Percentiles rank a stretch among this genome's conserved stretches.
Conservation (phyloP, 2,888 invertebrate genomes). For the Microplitis manilae region DNA sequence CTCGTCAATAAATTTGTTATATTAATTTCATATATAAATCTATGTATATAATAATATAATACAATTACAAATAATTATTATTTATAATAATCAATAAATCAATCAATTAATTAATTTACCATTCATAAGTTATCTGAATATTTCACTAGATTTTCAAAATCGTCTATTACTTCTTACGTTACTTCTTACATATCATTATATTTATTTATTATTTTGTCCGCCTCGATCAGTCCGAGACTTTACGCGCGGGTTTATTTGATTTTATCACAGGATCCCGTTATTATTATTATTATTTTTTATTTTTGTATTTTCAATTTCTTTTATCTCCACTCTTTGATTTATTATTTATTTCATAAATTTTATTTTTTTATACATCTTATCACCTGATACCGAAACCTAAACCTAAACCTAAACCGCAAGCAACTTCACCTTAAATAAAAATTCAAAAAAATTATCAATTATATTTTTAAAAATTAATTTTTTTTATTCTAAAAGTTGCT, state of each 20-base stretch:
- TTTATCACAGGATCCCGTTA: slow-evolving; percentile 69
- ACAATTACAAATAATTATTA: slow-evolving; percentile 53
- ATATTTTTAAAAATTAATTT: neutral
- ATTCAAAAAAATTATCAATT: neutral
- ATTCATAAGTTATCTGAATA: slow-evolving; percentile 61
- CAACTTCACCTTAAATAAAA: neutral
- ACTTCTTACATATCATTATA: slow-evolving; percentile 13
- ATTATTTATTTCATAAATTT: neutral
- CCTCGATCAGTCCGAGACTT: slow-evolving; percentile 42
- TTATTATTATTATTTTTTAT: slow-evolving; percentile 47
- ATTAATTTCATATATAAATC: slow-evolving; percentile 63
- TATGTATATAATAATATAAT: slow-evolving; percentile 54
- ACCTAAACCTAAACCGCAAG: neutral
- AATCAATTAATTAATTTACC: slow-evolving; percentile 22
- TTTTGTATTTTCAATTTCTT: slow-evolving; percentile 27
- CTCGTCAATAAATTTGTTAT: slow-evolving; percentile 54
- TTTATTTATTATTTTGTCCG: slow-evolving; percentile 32
- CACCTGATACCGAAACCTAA: neutral
- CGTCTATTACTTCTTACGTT: slow-evolving; percentile 43
- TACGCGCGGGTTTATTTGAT: slow-evolving; percentile 56
- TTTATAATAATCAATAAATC: neutral
- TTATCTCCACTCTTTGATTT: slow-evolving; percentile 13
- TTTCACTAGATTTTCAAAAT: slow-evolving; percentile 69
- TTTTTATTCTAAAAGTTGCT: slow-evolving; percentile 5
- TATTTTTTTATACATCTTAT: slow-evolving; percentile 2